phyloP scores from a whole-genome alignment of 2,888 invertebrate species.

The Amphipoea lucens region DNA sequence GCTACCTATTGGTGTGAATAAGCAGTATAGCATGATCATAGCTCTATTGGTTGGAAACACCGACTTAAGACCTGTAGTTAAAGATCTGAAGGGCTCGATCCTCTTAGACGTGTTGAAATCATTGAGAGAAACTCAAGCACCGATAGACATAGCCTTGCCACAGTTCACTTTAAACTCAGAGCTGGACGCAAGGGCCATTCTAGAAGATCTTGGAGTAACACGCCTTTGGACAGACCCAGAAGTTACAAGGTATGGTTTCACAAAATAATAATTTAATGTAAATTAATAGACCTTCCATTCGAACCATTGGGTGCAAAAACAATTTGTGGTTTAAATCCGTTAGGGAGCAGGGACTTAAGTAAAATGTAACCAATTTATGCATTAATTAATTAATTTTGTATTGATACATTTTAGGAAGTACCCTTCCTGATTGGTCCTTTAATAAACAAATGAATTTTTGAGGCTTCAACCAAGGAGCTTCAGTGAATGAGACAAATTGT shows the following conservation, averaged over 20 bases:
- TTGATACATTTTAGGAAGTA: conserved; percentile 25
- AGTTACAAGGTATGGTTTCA: conserved; percentile 58
- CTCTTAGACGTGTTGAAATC: conserved; percentile 1
- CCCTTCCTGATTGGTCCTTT: neutral
- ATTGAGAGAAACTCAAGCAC: conserved; percentile 34
- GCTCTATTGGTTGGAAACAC: conserved; percentile 26
- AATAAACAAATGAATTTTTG: conserved; percentile 18
- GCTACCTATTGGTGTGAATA: conserved; percentile 62
- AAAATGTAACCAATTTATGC: conserved; percentile 39
- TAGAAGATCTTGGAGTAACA: conserved; percentile 60
- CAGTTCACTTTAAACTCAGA: conserved; percentile 59
- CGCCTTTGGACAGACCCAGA: conserved; percentile 59
- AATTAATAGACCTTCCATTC: neutral
- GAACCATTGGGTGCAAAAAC: conserved; percentile 19
- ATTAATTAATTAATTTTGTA: conserved; percentile 34
- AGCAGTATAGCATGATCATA: conserved; percentile 58
- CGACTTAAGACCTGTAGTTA: conserved; percentile 8
- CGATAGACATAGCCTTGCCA: conserved; percentile 62
- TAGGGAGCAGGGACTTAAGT: conserved; percentile 8
- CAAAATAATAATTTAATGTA: conserved; percentile 18
- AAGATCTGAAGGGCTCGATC: conserved; percentile 6
- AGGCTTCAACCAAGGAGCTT: neutral
- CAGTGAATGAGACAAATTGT: neutral
- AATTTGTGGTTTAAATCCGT: conserved; percentile 36
- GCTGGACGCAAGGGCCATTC: conserved; percentile 50